phyloP scores from a whole-genome alignment of 2,113 vertebrate genomes.

The Bucco capensis region DNA sequence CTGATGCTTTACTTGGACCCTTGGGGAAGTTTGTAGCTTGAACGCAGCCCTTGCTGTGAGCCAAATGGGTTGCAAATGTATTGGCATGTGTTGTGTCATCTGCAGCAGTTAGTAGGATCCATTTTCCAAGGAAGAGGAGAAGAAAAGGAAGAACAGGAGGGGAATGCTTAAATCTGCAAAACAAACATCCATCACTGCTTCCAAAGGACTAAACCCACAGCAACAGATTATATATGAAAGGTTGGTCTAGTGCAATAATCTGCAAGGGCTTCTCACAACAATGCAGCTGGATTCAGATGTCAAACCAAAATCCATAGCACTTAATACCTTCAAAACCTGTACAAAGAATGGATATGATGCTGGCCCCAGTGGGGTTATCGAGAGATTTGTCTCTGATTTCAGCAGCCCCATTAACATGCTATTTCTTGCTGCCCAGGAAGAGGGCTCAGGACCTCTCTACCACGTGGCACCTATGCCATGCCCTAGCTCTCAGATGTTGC shows the following conservation, averaged over 20 bases:
- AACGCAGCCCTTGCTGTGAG: neutral
- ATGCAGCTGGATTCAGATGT: constrained; percentile 59
- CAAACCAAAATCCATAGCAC: constrained; percentile 47
- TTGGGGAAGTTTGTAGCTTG: neutral
- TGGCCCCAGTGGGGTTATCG: neutral
- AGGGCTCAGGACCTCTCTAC: neutral
- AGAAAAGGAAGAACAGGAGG: neutral
- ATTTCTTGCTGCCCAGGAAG: neutral
- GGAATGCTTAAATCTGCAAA: constrained; percentile 30
- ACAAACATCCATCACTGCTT: neutral
- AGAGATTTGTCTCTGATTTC: constrained; percentile 40
- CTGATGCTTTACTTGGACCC: neutral
- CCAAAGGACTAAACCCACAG: neutral
- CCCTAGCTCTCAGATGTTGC: neutral
- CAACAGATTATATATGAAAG: constrained; percentile 30
- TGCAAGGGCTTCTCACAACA: constrained; percentile 31
- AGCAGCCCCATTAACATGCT: neutral
- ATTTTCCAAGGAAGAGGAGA: constrained; percentile 19
- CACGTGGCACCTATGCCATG: accelerated
- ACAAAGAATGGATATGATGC: neutral
- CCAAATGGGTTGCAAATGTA: constrained; percentile 47
- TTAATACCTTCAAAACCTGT: constrained; percentile 47
- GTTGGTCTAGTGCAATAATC: constrained; percentile 16
- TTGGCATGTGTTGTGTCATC: constrained; percentile 15
- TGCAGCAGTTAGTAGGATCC: neutral